Base-by-base conservation (phyloP, 2,797 vertebrate species). In the Argentina silus region DNA sequence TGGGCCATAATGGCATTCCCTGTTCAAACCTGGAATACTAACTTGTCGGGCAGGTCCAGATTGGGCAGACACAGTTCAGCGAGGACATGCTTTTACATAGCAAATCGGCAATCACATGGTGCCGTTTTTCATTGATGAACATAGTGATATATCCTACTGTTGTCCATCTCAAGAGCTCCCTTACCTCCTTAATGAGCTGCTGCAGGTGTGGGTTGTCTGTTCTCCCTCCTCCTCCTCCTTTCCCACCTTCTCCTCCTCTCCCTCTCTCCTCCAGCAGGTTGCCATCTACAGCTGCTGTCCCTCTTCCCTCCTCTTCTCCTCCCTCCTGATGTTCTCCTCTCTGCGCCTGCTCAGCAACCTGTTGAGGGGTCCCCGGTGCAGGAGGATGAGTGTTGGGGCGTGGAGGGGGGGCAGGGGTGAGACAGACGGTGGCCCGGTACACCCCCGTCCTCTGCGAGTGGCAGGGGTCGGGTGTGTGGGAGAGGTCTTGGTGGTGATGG, bases 131-230 rank as follows among this genome's bases (percentile, higher is more conserved):
- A 15, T 51, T 11, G 3, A 51, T 2, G 50, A 51, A 51, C 11
- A 51, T 51, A 51, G 6, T 15, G 3, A 51, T 1, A 3, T 10
- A 57, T 57, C 55, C 21, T 21, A 19, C 17, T 56, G 55, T 56
- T 56, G 19, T 19, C n/a, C 42, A 48, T 23, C 0, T 9, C 9
- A 47, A 27, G 2, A 36, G 27, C 27, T 36, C n/a, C 15, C 62
- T 90, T 84, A 98, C 98, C 95, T 99, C 96, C 76, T 90, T 91
- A 74, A 99, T 96, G 74, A 98, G 94, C 88, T 96, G 94, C 64
- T 98, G 95, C 69, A 96, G 78, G 66, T 95, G 93, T 70, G 95
- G 92, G 61, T 92, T 93, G 27, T 94, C 94, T 44, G 67, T 50
- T 70, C 87, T 80, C 0, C 81, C 80, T 85, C 73, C 74, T 72